Evolutionary conservation across 1,140 invertebrate species (phyloP), one percentile per base, ranked within the genome.

Genomic region (Eueides isabella): DNA sequence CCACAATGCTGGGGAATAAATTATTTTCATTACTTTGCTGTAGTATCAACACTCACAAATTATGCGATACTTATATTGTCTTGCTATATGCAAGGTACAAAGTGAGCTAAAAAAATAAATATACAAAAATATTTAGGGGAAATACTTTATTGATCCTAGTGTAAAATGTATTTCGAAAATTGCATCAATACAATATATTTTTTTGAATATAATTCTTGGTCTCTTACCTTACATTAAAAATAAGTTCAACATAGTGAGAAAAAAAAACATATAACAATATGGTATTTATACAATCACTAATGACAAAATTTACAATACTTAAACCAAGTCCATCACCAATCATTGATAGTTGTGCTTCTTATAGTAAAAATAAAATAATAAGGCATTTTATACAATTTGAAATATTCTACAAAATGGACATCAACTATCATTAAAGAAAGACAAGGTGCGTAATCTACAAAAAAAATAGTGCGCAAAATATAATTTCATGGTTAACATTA

Each of bases 101-200:
- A 12, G 11, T 16, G 16, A 62, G 12, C 9, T n/a, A 30, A n/a
- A 61, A 19, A 67, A 74, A 78, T 76, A 66, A 79, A 81, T 75
- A 55, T 72, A 33, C 29, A 62, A 28, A 62, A 55, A 67, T 65
- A 16, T 35, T 80, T 81, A 86, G 86, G 84, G 85, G 85, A 89
- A 89, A 90, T 92, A 90, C 86, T 92, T 92, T 92, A 92, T 92
- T 92, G 91, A 92, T 91, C 86, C 85, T 90, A 86, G 86, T 90
- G 89, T 91, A 92, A 91, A 92, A 90, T 85, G 84, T 89, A 88
- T 89, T 91, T 91, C 85, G 87, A 92, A 92, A 92, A 92, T 90
- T 89, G 83, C 86, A 86, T 88, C 81, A 91, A 87, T 91, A 92
- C 87, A 91, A 91, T 88, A 89, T 87, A 85, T 87, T 80, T 81